Percentiles rank a stretch among this genome's conserved stretches.
phyloP scores from a whole-genome alignment of 2,113 vertebrate genomes.

The Nanorana parkeri region DNA sequence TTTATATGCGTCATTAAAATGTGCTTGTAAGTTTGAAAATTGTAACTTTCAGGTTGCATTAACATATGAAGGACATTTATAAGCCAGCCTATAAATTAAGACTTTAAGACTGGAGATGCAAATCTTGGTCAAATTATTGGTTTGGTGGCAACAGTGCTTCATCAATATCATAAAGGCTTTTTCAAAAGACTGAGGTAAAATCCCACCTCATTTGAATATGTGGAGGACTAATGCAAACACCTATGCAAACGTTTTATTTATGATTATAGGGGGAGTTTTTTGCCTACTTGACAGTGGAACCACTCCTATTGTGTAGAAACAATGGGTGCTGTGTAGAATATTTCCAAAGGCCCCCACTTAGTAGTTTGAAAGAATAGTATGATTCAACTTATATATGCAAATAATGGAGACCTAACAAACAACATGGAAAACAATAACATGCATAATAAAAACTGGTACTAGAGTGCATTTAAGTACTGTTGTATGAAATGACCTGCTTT shows the following conservation, averaged over 20 bases:
- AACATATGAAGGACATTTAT: no score
- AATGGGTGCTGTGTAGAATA: background rate
- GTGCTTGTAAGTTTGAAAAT: no score
- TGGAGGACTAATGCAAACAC: constrained; percentile 34
- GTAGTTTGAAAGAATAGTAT: background rate
- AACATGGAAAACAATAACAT: no score
- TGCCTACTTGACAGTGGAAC: background rate
- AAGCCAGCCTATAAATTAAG: no score
- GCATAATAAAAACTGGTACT: no score
- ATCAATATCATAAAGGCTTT: constrained; percentile 18
- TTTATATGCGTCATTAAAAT: no score
- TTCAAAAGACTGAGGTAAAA: background rate
- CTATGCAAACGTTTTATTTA: constrained; percentile 27
- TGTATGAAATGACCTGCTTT: background rate
- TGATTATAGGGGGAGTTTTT: background rate
- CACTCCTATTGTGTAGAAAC: background rate
- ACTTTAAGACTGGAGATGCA: background rate
- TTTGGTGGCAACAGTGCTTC: background rate
- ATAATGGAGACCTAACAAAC: background rate
- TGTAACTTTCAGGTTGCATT: no score
- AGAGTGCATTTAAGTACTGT: no score
- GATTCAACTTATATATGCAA: constrained; percentile 8
- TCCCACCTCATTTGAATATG: constrained; percentile 30
- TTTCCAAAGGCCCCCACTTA: background rate
- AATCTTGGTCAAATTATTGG: background rate